A percentile compares a stretch with the other conserved stretches of the same genome.
These are phyloP conservation scores for Eupithecia inturbata DNA, from an alignment of 2,888 invertebrate genomes.

Conservation along the genomic window DNA sequence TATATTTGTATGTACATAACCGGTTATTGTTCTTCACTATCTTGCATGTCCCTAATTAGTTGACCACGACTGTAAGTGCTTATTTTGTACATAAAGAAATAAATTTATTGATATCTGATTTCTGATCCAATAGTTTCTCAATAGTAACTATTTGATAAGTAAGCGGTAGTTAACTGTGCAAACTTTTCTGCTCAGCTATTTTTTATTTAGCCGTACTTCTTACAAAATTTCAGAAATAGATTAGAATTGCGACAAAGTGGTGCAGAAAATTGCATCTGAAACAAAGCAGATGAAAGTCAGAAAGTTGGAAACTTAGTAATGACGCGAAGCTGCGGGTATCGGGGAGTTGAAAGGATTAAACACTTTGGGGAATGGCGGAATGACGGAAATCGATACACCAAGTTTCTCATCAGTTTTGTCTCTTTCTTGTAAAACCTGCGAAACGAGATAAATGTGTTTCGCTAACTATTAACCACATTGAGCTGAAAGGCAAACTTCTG, in stretches of 20 bases:
- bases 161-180: not conserved
- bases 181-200: not conserved
- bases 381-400: constrained; percentile 24
- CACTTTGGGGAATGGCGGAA: constrained; percentile 19
- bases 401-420: constrained; percentile 22
- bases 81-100: no score
- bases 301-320: constrained; percentile 29
- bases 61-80: no score
- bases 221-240: not conserved
- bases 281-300: constrained; percentile 21
- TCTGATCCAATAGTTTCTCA: no score
- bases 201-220: not conserved
- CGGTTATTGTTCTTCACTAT: no score
- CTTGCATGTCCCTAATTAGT: no score
- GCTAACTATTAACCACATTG: not conserved
- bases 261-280: constrained; percentile 2
- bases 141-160: not conserved
- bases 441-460: constrained; percentile 10
- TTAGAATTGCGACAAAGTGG: constrained; percentile 5
- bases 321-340: constrained; percentile 23
- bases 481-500: not conserved
- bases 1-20: no score
- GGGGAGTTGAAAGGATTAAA: constrained; percentile 34
- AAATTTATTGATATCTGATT: no score
- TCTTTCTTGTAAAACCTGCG: constrained; percentile 3